phyloP scores from a whole-genome alignment of 1,140 invertebrate genomes.

The Listronotus bonariensis region DNA sequence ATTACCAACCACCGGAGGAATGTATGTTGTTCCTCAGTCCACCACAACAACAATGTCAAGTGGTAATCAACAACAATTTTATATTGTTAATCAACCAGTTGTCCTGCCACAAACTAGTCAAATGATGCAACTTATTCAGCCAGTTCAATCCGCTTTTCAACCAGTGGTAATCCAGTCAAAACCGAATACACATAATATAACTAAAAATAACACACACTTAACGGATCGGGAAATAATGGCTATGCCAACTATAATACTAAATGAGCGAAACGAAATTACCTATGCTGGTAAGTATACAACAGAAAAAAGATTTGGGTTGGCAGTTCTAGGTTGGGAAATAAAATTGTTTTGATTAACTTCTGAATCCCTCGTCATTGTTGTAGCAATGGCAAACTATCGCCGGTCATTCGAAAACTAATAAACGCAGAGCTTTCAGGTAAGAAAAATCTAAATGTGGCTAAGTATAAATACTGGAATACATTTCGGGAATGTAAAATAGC shows the following conservation, averaged over 20 bases:
- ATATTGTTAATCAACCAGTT: constrained; percentile 23
- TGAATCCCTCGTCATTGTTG: too few species aligned
- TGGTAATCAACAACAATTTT: constrained; percentile 7
- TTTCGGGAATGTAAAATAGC: too few species aligned
- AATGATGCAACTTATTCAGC: constrained; percentile 1
- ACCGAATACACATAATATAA: constrained; percentile 1
- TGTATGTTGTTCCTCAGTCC: not conserved
- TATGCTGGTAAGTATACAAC: constrained; percentile 29
- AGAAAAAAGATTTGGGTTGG: too few species aligned
- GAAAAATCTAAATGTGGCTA: too few species aligned
- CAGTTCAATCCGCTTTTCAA: constrained; percentile 3
- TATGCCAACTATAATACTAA: constrained; percentile 47
- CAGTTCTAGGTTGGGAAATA: too few species aligned
- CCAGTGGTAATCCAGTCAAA: not conserved
- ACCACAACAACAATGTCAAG: not conserved
- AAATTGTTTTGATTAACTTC: too few species aligned
- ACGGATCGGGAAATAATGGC: constrained; percentile 45
- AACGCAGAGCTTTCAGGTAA: too few species aligned
- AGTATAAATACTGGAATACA: too few species aligned
- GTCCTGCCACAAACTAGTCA: constrained; percentile 7
- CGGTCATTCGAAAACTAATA: too few species aligned
- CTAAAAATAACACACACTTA: constrained; percentile 2
- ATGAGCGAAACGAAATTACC: constrained; percentile 33
- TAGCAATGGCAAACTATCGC: too few species aligned
- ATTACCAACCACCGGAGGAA: not conserved